phyloP scores from a whole-genome alignment of 2,888 invertebrate genomes.

The Minunthozetes semirufus region DNA sequence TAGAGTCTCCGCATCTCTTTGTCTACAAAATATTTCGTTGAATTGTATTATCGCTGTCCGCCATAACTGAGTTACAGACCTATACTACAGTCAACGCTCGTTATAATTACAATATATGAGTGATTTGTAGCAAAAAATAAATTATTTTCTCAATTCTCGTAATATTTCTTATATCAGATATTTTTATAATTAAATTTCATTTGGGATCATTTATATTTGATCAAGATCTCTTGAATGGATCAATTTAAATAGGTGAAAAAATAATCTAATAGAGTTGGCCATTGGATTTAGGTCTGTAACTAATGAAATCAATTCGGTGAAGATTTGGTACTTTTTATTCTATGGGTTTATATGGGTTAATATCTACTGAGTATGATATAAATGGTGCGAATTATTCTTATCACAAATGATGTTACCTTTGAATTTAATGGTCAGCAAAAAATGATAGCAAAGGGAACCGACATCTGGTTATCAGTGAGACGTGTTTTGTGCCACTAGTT shows the following conservation, averaged over 20 bases:
- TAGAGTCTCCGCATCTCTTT: neutral
- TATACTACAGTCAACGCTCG: slow-evolving; percentile 10
- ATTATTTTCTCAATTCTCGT: neutral
- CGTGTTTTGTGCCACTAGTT: neutral
- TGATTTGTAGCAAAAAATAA: neutral
- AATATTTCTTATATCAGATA: too few species aligned
- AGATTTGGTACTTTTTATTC: neutral
- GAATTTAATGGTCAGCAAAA: neutral
- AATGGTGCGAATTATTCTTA: neutral
- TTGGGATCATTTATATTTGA: too few species aligned
- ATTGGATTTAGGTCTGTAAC: slow-evolving; percentile 1
- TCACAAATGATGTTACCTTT: neutral
- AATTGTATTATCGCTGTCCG: neutral
- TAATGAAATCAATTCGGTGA: neutral
- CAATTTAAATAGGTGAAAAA: neutral
- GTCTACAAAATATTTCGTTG: neutral
- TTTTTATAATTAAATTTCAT: too few species aligned
- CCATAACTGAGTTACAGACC: slow-evolving; percentile 11
- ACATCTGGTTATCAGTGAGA: neutral
- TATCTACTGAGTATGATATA: too few species aligned
- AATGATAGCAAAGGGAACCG: neutral
- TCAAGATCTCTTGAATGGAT: too few species aligned
- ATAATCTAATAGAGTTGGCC: slow-evolving; percentile 2
- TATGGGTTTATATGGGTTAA: too few species aligned
- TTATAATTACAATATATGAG: neutral